Percentiles rank a stretch among this genome's conserved stretches.
Conservation (phyloP, 2,888 invertebrate species). For the Imbricaverruca yamaguchii region DNA sequence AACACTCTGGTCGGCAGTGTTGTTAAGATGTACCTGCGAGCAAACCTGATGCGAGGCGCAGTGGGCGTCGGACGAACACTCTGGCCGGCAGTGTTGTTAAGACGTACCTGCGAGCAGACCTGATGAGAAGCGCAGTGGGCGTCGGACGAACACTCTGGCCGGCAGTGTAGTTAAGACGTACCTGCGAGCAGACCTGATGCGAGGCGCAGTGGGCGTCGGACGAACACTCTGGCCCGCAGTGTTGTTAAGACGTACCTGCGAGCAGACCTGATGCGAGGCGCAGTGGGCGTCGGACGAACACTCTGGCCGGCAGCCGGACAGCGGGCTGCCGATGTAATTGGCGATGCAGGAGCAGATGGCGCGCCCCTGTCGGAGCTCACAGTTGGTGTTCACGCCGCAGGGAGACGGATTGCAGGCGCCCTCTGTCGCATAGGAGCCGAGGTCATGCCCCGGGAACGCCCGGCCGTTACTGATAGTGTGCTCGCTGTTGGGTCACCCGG, state of each 20-base stretch:
- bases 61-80: too few species aligned
- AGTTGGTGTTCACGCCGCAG: conserved; percentile 29
- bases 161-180: too few species aligned
- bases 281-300: conserved; percentile 37
- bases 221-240: conserved; percentile 37
- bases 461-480: too few species aligned
- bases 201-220: conserved; percentile 35
- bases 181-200: conserved; percentile 58
- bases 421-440: conserved; percentile 15
- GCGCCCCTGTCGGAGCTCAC: conserved; percentile 15
- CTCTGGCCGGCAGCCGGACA: conserved; percentile 37
- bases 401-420: conserved; percentile 26
- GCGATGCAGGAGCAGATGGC: conserved; percentile 27
- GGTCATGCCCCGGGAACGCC: too few species aligned
- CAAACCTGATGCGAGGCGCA: too few species aligned
- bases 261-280: conserved; percentile 55
- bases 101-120: too few species aligned
- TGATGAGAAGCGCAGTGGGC: too few species aligned
- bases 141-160: too few species aligned
- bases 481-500: too few species aligned
- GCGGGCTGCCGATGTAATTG: conserved; percentile 35
- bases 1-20: too few species aligned
- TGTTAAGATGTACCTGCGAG: too few species aligned
- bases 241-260: conserved; percentile 43
- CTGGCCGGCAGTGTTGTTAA: too few species aligned